Conservation (phyloP, 2,113 vertebrate genomes). For the Paraplagusia blochii region DNA sequence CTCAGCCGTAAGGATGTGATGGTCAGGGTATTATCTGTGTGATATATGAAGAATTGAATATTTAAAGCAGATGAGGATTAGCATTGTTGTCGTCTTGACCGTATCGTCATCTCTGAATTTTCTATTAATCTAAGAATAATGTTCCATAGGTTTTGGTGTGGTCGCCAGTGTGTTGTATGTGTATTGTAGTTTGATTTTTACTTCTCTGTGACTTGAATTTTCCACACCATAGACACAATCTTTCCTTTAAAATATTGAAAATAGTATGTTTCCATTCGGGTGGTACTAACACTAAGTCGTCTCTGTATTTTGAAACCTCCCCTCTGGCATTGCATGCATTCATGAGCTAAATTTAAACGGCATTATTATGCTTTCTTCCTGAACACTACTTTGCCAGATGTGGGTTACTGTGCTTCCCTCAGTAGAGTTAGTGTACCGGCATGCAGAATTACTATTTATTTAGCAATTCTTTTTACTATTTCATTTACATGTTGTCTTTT, state of each 20-base stretch:
- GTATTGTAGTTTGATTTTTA: no score
- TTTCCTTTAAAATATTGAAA: constrained; percentile 9
- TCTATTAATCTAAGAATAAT: no score
- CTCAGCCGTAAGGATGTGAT: no score
- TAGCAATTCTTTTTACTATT: no score
- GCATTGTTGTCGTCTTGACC: no score
- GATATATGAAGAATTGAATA: no score
- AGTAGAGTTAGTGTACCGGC: constrained; percentile 19
- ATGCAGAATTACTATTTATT: constrained; percentile 36
- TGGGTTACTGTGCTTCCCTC: constrained; percentile 71
- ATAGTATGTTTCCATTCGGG: constrained; percentile 13
- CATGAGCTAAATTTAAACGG: constrained; percentile 64
- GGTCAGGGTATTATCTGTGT: no score
- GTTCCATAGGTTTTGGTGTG: no score
- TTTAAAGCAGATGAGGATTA: no score
- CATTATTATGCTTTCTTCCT: constrained; percentile 63
- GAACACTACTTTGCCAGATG: constrained; percentile 55
- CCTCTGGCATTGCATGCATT: constrained; percentile 49
- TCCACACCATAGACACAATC: background rate
- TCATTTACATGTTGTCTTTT: constrained; percentile 52
- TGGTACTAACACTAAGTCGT: constrained; percentile 26
- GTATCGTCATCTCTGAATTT: no score
- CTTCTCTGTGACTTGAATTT: no score
- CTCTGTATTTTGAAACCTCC: constrained; percentile 38
- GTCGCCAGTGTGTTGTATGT: no score